These are phyloP conservation scores for Xyrauchen texanus DNA, from an alignment of 2,113 vertebrate genomes.

Conservation along the genomic window DNA sequence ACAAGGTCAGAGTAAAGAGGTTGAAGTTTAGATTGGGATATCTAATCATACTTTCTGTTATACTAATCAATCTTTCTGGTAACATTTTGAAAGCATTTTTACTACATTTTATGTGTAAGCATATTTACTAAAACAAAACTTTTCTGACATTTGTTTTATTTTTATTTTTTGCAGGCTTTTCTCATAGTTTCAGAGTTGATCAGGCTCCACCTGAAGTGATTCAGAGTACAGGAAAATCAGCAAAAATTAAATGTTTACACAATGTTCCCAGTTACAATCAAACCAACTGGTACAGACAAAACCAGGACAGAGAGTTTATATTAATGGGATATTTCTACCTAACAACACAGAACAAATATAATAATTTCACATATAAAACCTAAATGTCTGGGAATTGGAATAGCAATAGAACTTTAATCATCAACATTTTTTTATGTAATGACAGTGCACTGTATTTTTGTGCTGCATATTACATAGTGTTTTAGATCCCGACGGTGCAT, in stretches of 20 bases:
- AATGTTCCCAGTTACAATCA: background rate
- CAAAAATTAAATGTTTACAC: conserved; percentile 24
- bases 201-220: background rate
- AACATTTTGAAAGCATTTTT: background rate
- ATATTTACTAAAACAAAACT: no score
- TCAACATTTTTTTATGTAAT: background rate
- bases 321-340: conserved; percentile 11
- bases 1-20: background rate
- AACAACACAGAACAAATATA: background rate
- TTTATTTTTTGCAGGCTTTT: conserved; percentile 17
- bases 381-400: conserved; percentile 20
- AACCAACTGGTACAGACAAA: conserved; percentile 41
- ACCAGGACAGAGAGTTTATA: background rate
- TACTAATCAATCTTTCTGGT: conserved; percentile 6
- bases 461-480: conserved; percentile 46
- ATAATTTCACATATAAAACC: background rate
- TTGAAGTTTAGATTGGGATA: background rate
- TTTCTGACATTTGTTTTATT: background rate
- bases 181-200: background rate
- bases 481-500: background rate
- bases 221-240: background rate
- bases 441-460: conserved; percentile 47
- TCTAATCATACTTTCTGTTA: conserved; percentile 18
- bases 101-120: no score
- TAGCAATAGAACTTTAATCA: conserved; percentile 9